These are phyloP conservation scores for Andrena bicolor DNA, from an alignment of 2,888 invertebrate genomes.

Conservation along the genomic window DNA sequence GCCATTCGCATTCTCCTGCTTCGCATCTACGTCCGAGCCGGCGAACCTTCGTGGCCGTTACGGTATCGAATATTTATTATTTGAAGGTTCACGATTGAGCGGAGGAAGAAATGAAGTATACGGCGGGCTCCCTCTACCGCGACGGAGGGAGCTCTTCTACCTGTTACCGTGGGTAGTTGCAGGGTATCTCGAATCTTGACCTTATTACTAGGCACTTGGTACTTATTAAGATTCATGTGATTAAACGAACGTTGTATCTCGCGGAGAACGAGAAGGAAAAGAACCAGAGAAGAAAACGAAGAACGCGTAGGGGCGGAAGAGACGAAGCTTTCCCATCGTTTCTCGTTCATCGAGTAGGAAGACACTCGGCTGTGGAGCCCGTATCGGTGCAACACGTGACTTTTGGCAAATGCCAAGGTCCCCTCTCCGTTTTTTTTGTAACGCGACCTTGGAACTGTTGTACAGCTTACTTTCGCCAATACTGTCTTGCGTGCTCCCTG, in stretches of 20 bases:
- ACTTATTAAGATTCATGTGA: conserved; percentile 80
- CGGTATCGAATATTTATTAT: conserved; percentile 70
- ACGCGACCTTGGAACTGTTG: neutral
- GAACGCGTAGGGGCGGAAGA: conserved; percentile 25
- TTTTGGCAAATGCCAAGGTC: conserved; percentile 5
- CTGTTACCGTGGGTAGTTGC: conserved; percentile 74
- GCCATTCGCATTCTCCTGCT: conserved; percentile 71
- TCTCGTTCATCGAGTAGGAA: conserved; percentile 57
- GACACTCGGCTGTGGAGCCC: conserved; percentile 66
- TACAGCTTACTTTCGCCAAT: conserved; percentile 1
- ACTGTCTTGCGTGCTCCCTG: neutral
- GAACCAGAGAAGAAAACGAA: neutral
- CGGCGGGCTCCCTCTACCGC: conserved; percentile 64
- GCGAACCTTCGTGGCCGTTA: conserved; percentile 67
- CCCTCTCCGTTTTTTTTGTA: neutral
- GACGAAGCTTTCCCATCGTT: conserved; percentile 49
- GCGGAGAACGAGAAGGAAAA: conserved; percentile 7
- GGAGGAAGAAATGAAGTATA: conserved; percentile 69
- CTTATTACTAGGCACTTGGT: conserved; percentile 80
- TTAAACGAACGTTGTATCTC: conserved; percentile 59
- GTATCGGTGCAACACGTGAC: conserved; percentile 60
- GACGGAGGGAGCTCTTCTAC: conserved; percentile 71
- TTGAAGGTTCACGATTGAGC: conserved; percentile 66
- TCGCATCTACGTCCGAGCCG: conserved; percentile 71
- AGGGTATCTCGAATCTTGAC: conserved; percentile 79